Percentiles rank a stretch among this genome's conserved stretches.
These are phyloP conservation scores for Biston stratarius DNA, from an alignment of 2,888 invertebrate species.

Conservation along the genomic window DNA sequence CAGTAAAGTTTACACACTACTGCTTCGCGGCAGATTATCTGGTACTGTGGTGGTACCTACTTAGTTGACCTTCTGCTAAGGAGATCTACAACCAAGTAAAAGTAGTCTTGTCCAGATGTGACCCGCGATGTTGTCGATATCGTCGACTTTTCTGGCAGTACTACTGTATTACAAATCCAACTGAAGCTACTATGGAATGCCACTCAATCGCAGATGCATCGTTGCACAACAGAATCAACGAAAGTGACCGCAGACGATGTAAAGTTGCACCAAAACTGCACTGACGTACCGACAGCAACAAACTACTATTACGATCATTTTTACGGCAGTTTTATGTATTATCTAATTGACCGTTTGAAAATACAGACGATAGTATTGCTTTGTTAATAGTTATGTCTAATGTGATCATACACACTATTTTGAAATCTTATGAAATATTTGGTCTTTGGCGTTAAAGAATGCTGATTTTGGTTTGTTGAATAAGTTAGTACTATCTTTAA, in stretches of 20 bases:
- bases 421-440: slow-evolving; percentile 27
- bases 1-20: too few relatives aligned
- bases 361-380: slow-evolving; percentile 16
- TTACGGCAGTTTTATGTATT: neutral
- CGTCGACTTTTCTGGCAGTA: too few relatives aligned
- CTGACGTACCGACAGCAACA: slow-evolving; percentile 58
- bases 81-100: too few relatives aligned
- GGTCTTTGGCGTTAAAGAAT: neutral
- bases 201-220: slow-evolving; percentile 54
- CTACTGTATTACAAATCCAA: slow-evolving; percentile 36
- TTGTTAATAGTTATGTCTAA: slow-evolving; percentile 21
- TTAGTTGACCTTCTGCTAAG: too few relatives aligned
- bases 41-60: too few relatives aligned
- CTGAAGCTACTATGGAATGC: slow-evolving; percentile 54
- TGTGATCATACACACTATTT: slow-evolving; percentile 18
- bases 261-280: slow-evolving; percentile 48
- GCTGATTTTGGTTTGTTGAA: neutral
- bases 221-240: slow-evolving; percentile 66
- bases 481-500: too few relatives aligned
- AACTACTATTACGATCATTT: slow-evolving; percentile 30
- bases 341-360: slow-evolving; percentile 5
- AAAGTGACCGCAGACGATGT: slow-evolving; percentile 64
- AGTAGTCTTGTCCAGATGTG: too few relatives aligned
- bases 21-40: too few relatives aligned
- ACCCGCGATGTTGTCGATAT: neutral